Conservation (phyloP, 2,113 vertebrate species). For the Lonchura striata region DNA sequence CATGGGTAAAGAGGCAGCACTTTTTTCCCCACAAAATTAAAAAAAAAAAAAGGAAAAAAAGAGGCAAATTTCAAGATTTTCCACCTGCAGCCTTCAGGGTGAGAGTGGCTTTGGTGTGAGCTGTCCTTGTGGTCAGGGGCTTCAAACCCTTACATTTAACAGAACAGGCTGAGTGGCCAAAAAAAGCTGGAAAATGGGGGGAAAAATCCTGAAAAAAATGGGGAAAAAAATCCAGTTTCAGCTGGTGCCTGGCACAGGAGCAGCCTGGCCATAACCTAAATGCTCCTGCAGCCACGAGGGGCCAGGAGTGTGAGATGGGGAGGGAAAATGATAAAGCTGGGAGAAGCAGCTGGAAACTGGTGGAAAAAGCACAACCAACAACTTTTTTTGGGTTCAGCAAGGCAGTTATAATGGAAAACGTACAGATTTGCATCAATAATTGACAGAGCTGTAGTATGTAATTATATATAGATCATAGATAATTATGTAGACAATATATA, state of each 20-base stretch:
- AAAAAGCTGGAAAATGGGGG: neutral
- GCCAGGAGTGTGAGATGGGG: neutral
- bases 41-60: no score
- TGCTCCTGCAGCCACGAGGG: neutral
- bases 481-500: no score
- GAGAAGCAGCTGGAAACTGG: neutral
- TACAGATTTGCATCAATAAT: no score
- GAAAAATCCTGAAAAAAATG: neutral
- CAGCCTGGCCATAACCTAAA: neutral
- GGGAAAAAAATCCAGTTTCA: neutral
- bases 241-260: neutral
- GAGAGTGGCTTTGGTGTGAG: neutral
- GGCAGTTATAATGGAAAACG: neutral
- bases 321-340: neutral
- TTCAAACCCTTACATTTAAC: neutral
- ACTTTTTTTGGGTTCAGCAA: neutral
- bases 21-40: no score
- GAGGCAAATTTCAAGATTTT: no score
- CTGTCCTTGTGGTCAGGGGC: neutral
- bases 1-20: no score
- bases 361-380: neutral
- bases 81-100: no score
- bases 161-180: neutral
- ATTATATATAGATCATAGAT: no score
- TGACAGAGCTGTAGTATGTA: no score